Evolutionary conservation across 2,888 invertebrate species (phyloP), one percentile per base, ranked within the genome.

Genomic region (Agrenia bidenticulata): DNA sequence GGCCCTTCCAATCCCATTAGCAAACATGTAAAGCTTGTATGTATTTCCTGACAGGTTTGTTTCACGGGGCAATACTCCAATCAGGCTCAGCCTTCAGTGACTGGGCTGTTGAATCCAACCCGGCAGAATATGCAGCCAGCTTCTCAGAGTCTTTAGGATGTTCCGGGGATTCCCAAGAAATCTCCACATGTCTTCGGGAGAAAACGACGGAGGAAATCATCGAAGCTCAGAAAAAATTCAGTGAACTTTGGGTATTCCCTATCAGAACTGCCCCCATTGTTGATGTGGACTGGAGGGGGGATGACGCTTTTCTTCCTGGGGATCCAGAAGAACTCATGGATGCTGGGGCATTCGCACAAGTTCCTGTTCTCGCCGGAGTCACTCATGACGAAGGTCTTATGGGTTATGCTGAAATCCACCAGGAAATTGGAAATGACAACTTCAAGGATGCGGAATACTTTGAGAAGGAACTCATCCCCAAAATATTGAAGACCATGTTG

Each of bases 341-440:
- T 17, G 64, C 67, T 5, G 73, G 72, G 21, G 66, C 66, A 2
- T 77, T 72, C 53, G 70, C 71, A 19, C 73, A 73, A 61, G 74
- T 77, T 15, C 77, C 76, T 0, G 68, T 76, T 2, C 65, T 77
- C 17, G 37, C 71, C 39, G 74, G 76, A 13, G 64, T 75, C 1
- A 63, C 50, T 23, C 19, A 21, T 13, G 61, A 64, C 49, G 66
- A 72, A 54, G 75, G 75, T 2, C 54, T 74, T n/a, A 7, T 45
- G 11, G 49, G 56, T 2, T 73, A 73, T 53, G 27, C 65, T 2
- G 26, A 42, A 0, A 56, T 72, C 21, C 71, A 71, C 41, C 23
- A 68, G n/a, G 21, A 53, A 17, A 58, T 49, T 13, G 70, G 67
- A 11, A 49, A 26, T 17, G 74, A 72, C 11, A 66, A 69, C 23